Evolutionary conservation across 2,797 vertebrate genomes (phyloP).

Genomic region (Alosa sapidissima): DNA sequence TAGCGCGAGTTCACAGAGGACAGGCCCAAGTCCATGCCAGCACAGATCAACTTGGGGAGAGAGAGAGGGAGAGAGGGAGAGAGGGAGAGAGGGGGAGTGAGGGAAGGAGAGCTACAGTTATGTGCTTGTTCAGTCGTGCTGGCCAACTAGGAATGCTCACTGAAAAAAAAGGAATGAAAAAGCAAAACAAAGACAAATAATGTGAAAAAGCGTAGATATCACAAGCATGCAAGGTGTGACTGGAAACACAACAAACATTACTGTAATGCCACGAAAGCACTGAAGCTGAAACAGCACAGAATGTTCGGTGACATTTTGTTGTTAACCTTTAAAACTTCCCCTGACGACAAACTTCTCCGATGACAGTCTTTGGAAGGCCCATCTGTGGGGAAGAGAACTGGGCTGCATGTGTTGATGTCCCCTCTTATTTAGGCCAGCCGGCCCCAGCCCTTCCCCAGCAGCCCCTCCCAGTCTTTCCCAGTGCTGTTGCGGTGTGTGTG

Average conservation of each 20-base stretch:
- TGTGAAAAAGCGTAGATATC: neutral
- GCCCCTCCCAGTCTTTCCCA: neutral
- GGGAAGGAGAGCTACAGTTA: neutral
- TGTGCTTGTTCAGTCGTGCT: neutral
- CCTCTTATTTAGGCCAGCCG: neutral
- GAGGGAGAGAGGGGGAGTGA: constrained; percentile 29
- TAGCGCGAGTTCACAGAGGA: constrained; percentile 56
- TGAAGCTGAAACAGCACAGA: neutral
- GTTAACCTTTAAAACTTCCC: neutral
- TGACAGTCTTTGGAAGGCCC: neutral
- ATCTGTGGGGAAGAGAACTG: neutral
- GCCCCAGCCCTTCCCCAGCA: neutral
- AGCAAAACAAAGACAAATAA: neutral
- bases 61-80: constrained; percentile 29
- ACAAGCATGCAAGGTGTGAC: neutral
- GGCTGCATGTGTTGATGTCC: neutral
- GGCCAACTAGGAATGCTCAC: neutral
- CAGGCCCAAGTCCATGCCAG: constrained; percentile 43
- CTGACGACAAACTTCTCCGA: neutral
- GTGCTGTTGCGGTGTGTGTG: neutral
- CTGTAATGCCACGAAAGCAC: neutral
- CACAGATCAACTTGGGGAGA: neutral
- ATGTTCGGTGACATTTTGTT: neutral
- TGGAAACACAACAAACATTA: neutral
- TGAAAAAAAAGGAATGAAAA: neutral